Evolutionary conservation across 2,113 vertebrate species (phyloP).

Genomic region (Mormoops blainvillei): DNA sequence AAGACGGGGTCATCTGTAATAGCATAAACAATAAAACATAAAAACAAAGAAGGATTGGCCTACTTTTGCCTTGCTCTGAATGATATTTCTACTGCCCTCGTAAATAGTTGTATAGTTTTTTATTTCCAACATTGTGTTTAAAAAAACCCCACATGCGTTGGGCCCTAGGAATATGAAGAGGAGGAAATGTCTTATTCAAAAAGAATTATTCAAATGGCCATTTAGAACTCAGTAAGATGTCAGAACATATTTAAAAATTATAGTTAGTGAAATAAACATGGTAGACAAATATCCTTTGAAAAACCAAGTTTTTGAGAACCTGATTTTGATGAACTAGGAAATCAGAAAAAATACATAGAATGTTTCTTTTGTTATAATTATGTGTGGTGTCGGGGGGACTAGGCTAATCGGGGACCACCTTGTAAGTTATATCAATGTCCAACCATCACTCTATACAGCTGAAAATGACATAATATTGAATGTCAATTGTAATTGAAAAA

Average conservation of each 20-base stretch:
- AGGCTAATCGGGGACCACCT: no score
- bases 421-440: neutral
- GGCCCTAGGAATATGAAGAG: neutral
- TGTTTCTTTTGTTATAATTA: neutral
- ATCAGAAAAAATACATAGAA: neutral
- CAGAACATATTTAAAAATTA: neutral
- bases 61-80: neutral
- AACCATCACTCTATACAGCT: no score
- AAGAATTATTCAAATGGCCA: neutral
- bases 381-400: neutral
- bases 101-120: neutral
- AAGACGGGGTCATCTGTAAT: neutral
- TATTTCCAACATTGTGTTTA: neutral
- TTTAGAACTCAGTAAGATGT: neutral
- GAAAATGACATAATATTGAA: neutral
- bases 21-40: no score
- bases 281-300: neutral
- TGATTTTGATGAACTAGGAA: neutral
- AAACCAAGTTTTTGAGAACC: neutral
- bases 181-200: neutral
- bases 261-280: neutral
- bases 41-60: neutral
- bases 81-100: neutral
- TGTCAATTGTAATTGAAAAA: neutral
- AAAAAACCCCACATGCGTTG: neutral